phyloP scores from a whole-genome alignment of 2,113 vertebrate genomes.

The Hipposideros armiger region DNA sequence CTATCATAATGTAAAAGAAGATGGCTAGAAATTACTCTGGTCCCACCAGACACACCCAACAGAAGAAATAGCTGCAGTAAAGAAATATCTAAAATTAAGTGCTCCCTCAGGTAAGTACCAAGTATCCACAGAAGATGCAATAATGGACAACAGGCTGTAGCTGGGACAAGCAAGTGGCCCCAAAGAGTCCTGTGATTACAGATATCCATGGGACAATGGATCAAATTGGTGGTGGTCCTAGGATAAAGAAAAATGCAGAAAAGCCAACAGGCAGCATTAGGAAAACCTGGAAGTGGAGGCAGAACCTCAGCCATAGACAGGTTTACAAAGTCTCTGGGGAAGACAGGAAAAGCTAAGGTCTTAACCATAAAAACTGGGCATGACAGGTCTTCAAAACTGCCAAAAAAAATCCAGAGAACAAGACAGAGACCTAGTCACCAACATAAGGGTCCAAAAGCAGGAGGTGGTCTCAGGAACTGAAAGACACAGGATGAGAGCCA shows the following conservation, averaged over 20 bases:
- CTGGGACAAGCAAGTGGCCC: background rate
- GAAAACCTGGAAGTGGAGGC: background rate
- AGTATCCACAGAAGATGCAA: background rate
- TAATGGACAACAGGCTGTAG: background rate
- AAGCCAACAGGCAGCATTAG: background rate
- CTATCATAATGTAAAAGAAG: background rate
- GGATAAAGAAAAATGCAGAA: background rate
- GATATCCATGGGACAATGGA: background rate
- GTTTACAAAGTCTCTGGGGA: background rate
- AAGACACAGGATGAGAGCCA: background rate
- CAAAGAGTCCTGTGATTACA: background rate
- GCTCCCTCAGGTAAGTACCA: background rate
- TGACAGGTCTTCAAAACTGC: background rate
- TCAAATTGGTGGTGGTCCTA: background rate
- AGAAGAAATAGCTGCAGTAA: background rate
- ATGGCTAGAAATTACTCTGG: background rate
- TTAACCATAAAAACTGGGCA: background rate
- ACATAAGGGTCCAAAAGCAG: background rate
- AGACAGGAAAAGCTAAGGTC: background rate
- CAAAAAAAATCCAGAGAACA: background rate
- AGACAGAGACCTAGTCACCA: background rate
- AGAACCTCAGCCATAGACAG: background rate
- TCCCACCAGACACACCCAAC: background rate
- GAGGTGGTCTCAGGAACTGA: background rate
- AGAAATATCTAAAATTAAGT: slow-evolving; percentile 14